Conservation (phyloP, 2,113 vertebrate genomes). For the Xerus inauris region DNA sequence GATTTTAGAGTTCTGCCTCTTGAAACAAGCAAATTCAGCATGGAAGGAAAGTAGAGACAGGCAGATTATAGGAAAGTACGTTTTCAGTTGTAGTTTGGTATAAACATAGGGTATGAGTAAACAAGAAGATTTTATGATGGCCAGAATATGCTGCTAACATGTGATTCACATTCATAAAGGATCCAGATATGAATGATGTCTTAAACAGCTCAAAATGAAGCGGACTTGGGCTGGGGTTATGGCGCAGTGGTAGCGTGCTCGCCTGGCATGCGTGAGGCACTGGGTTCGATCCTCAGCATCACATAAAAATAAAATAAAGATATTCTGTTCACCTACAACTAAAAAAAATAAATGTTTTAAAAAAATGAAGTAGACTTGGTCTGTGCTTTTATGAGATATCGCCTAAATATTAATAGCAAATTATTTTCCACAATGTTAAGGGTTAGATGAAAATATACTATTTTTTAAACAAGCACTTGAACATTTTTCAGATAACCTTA, state of each 20-base stretch:
- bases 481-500: not conserved
- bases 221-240: not conserved
- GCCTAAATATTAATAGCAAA: not conserved
- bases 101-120: not conserved
- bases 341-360: too few relatives aligned
- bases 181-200: not conserved
- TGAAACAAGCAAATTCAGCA: not conserved
- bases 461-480: not conserved
- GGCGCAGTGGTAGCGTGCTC: too few relatives aligned
- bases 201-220: not conserved
- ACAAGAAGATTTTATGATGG: not conserved
- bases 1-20: not conserved
- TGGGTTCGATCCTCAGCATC: too few relatives aligned
- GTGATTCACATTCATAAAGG: not conserved
- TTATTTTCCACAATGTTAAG: not conserved
- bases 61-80: not conserved
- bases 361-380: not conserved
- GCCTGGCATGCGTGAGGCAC: too few relatives aligned
- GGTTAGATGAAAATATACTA: not conserved
- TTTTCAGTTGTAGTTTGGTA: not conserved
- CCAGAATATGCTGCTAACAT: not conserved
- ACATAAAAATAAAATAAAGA: too few relatives aligned
- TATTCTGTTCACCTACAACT: too few relatives aligned
- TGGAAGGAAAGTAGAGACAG: not conserved
- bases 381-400: not conserved